Evolutionary conservation across 2,113 vertebrate species (phyloP), one percentile per base, ranked within the genome.

Genomic region (Neogobius melanostomus): DNA sequence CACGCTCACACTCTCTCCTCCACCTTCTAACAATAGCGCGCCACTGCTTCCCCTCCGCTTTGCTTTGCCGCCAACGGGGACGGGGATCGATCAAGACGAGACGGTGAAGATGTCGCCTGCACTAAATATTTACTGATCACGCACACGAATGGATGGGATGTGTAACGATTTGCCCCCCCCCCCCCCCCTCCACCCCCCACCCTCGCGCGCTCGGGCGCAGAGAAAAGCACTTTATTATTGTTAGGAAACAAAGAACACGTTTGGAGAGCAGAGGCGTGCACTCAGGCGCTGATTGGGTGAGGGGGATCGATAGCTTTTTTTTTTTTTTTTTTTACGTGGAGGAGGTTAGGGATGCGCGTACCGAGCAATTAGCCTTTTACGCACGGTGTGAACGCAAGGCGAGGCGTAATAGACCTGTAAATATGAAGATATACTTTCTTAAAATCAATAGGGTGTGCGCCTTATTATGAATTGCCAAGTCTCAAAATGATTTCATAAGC

Each of bases 91-190:
- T 98, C 94, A 91, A 88, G 86, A 93, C 92, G 90, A 93, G 90
- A 93, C 95, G 88, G 56, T 7, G 92, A 94, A 91, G 93, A 95
- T 93, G 93, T 95, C 94, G 92, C 93, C 91, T 78, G 94, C 93
- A 94, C 95, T 96, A 97, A 97, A 98, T 98, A 97, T 97, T 98
- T 97, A 96, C 96, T 94, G 95, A 96, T 97, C 95, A 94, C 95
- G 95, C 95, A 94, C 95, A 95, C 93, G 94, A 95, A 95, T 94
- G 94, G 92, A 36, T 36, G 28, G 87, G 91, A 91, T 93, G 91
- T 91, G 84, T 93, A 97, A 95, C 94, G 95, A 96, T 96, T 95
- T 95, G 92, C 92, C 91, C 28, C 28, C 28, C 28, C 1, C 21
- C 21, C 21, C 21, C 21, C 92, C 91, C 28, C 28, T 2, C 28